Conservation (phyloP, 92 coral and sea anemone genomes). For the Epizoanthus illoricatus region DNA sequence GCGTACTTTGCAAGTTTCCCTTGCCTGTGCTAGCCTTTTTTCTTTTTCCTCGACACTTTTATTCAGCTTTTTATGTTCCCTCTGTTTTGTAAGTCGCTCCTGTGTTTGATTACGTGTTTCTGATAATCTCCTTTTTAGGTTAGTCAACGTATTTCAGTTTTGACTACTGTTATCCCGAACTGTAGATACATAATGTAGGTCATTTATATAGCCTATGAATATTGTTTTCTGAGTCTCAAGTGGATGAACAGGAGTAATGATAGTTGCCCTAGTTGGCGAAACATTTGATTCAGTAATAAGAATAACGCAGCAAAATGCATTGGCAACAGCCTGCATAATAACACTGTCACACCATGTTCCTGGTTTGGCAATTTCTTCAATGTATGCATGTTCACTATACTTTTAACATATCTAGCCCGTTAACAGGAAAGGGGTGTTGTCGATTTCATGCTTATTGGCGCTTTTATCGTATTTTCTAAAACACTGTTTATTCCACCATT, state of each 20-base stretch:
- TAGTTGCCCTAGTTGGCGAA: slow-evolving; percentile 31
- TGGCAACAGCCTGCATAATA: slow-evolving; percentile 53
- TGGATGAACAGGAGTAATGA: slow-evolving; percentile 34
- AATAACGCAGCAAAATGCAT: slow-evolving; percentile 53
- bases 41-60: slow-evolving; percentile 24
- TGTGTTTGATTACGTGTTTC: slow-evolving; percentile 32
- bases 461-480: no score
- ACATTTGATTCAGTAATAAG: slow-evolving; percentile 48
- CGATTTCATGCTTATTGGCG: no score
- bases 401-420: slow-evolving; percentile 54
- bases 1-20: background rate
- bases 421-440: no score
- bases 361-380: slow-evolving; percentile 27
- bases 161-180: slow-evolving; percentile 21
- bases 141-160: slow-evolving; percentile 25
- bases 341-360: slow-evolving; percentile 50
- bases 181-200: slow-evolving; percentile 46
- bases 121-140: slow-evolving; percentile 33
- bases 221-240: slow-evolving; percentile 39
- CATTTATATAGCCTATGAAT: slow-evolving; percentile 45
- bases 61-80: no score
- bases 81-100: background rate
- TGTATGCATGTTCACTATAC: slow-evolving; percentile 40
- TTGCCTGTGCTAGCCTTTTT: slow-evolving; percentile 25
- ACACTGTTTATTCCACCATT: no score